Base-by-base conservation (phyloP, 35 echinoderm and acorn worm genomes). In the Chiridota heheva region DNA sequence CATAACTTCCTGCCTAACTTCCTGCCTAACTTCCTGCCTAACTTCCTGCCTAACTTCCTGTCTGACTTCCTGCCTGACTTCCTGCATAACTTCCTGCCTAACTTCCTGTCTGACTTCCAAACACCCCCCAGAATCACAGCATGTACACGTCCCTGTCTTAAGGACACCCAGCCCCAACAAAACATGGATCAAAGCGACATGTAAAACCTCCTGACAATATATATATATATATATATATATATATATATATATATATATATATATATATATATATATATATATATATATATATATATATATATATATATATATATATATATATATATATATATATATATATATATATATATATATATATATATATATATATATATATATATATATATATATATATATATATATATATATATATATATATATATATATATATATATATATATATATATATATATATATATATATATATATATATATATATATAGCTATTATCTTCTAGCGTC, bases 301-400 rank as follows among this genome's bases (percentile, higher is more conserved):
- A 61, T 61, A 61, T 61, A 61, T 61, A 61, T 61, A 61, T 61
- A 61, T 61, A 61, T 61, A 61, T 61, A 61, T 61, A 61, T 61
- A 61, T 61, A 61, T 61, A 61, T 61, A n/a, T 61, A 61, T 61
- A n/a, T 61, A 61, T 61, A 61, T 61, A 61, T 61, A 61, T 61
- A n/a, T 61, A 61, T 61, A 61, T 61, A 61, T 61, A 61, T 61
- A 61, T 61, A 61, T 61, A 61, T 61, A 61, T 61, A 61, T 61
- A 61, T 61, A 61, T 61, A 61, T 61, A 61, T 61, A 61, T 61
- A 61, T 61, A 61, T 61, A 61, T 61, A 61, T 61, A 61, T 61
- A 12, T 51, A n/a, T 12, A 51, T 12, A 51, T 12, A 26, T 61
- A 61, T 61, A 61, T 61, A 61, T 61, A 61, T 61, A 61, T 61